These are phyloP conservation scores for Trachelipus rathkii DNA, from an alignment of 1,140 invertebrate genomes.

Conservation along the genomic window DNA sequence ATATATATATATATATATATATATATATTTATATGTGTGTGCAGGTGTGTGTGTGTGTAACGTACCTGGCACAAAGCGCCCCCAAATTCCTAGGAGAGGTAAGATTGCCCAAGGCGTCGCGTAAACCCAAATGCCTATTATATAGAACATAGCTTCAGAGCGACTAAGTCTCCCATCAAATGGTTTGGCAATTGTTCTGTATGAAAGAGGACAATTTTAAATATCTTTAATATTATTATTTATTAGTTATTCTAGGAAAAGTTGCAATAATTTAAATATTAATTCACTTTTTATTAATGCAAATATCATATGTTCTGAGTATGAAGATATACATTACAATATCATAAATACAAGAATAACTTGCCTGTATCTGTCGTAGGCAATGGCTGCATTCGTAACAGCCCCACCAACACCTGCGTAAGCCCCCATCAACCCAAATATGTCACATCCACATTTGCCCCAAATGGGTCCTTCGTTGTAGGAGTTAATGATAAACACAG, in stretches of 20 bases:
- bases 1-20: neutral
- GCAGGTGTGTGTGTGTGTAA: neutral
- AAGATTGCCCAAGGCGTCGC: constrained; percentile 72
- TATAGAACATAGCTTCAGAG: constrained; percentile 68
- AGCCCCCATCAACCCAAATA: constrained; percentile 71
- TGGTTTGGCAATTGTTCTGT: constrained; percentile 73
- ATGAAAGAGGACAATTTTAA: constrained; percentile 49
- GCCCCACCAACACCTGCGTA: constrained; percentile 72
- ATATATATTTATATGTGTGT: neutral
- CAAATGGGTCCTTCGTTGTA: constrained; percentile 67
- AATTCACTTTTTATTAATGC: no score
- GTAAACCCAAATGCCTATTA: constrained; percentile 69
- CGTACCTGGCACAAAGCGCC: constrained; percentile 69
- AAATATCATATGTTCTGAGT: no score
- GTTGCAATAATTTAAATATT: no score
- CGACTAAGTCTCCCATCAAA: constrained; percentile 71
- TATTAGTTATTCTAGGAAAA: no score
- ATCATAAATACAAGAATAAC: constrained; percentile 41
- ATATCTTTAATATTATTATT: no score
- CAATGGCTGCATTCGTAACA: constrained; percentile 73
- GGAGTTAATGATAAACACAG: constrained; percentile 81
- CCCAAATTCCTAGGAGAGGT: constrained; percentile 73
- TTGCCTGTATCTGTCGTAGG: constrained; percentile 68
- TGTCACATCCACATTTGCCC: constrained; percentile 68
- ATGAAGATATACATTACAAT: no score